A percentile compares a stretch with the other conserved stretches of the same genome.
phyloP scores from a whole-genome alignment of 2,113 vertebrate species.

The Tilapia sparmanii region DNA sequence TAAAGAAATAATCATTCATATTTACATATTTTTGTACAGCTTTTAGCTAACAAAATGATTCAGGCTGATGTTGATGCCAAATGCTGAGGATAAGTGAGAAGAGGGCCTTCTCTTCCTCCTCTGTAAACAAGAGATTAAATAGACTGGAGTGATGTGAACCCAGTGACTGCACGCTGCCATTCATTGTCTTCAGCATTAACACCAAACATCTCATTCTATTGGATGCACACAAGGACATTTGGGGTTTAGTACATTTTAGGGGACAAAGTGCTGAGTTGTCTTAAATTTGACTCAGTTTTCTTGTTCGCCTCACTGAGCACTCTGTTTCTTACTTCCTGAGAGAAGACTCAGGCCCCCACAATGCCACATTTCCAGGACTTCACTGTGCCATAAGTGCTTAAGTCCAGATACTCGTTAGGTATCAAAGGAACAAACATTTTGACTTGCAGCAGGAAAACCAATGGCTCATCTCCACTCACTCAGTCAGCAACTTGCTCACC shows the following conservation, averaged over 20 bases:
- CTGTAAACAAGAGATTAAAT: slow-evolving; percentile 56
- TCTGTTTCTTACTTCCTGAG: slow-evolving; percentile 54
- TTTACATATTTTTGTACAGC: slow-evolving; percentile 57
- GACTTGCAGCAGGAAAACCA: background rate
- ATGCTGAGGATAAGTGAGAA: background rate
- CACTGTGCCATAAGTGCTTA: background rate
- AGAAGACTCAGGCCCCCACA: slow-evolving; percentile 17
- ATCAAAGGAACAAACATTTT: background rate
- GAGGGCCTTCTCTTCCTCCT: background rate
- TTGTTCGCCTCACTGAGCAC: background rate
- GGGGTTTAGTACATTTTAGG: slow-evolving; percentile 10
- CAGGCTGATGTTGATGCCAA: background rate
- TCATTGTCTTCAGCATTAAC: slow-evolving; percentile 65
- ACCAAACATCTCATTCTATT: slow-evolving; percentile 18
- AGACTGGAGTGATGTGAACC: background rate
- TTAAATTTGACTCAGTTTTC: background rate
- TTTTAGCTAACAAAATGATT: background rate
- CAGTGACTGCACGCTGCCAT: slow-evolving; percentile 22
- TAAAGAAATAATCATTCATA: slow-evolving; percentile 47
- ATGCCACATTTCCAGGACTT: background rate
- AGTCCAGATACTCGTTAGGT: background rate
- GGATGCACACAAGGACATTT: slow-evolving; percentile 2
- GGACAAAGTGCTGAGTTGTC: slow-evolving; percentile 59
- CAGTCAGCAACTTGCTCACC: background rate
- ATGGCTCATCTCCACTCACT: accelerated